These are phyloP conservation scores for Nipponia nippon DNA, from an alignment of 2,113 vertebrate species.

Conservation along the genomic window DNA sequence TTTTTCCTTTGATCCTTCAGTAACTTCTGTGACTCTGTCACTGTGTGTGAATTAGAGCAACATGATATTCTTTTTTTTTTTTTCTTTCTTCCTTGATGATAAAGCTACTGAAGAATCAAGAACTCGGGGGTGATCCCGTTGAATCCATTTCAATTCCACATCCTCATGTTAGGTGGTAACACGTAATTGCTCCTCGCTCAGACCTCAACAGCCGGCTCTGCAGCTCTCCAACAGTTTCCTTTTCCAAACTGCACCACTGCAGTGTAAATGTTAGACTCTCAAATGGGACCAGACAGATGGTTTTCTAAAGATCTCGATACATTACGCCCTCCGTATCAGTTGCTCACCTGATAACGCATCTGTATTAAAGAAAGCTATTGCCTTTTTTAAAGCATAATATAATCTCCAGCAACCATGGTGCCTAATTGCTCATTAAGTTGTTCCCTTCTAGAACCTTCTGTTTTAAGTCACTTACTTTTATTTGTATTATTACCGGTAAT, in stretches of 20 bases:
- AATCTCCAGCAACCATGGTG: not conserved
- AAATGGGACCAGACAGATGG: not conserved
- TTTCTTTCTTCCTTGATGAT: not conserved
- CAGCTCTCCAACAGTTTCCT: not conserved
- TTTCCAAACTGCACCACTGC: not conserved
- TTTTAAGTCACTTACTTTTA: not conserved
- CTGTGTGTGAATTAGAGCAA: not conserved
- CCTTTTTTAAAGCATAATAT: not conserved
- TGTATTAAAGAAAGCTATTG: not conserved
- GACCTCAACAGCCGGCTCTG: not conserved
- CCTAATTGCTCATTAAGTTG: not conserved
- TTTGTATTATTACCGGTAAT: not conserved
- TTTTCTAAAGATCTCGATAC: not conserved
- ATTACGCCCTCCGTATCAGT: not conserved
- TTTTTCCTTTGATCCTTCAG: not conserved
- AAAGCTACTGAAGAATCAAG: not conserved
- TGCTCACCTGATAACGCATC: not conserved
- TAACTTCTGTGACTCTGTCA: not conserved
- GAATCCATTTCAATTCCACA: not conserved
- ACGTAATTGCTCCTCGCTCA: not conserved
- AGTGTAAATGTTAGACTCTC: not conserved
- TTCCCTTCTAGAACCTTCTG: conserved; percentile 39
- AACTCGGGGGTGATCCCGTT: not conserved
- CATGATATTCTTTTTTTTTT: accelerated
- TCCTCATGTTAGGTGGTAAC: not conserved